Evolutionary conservation across 2,888 invertebrate species (phyloP).

Genomic region (Coleophora deauratella): DNA sequence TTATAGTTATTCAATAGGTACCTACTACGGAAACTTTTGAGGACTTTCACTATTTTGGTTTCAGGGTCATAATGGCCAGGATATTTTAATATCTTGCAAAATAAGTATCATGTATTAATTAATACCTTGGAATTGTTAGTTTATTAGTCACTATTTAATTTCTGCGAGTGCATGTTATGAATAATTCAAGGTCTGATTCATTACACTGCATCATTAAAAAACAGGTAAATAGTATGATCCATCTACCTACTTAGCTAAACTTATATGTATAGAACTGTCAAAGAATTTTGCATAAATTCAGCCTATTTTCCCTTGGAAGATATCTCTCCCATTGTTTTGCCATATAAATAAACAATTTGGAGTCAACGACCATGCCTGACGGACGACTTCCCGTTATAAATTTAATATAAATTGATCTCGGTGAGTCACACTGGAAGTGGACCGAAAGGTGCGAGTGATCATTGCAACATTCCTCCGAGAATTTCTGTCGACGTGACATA

Average conservation of each 20-base stretch:
- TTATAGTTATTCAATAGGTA: too few species aligned
- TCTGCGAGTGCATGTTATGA: neutral
- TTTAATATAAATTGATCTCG: constrained; percentile 38
- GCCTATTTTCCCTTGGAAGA: too few species aligned
- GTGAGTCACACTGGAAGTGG: constrained; percentile 42
- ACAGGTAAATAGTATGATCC: constrained; percentile 1
- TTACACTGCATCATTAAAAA: neutral
- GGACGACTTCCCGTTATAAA: constrained; percentile 62
- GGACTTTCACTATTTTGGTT: too few species aligned
- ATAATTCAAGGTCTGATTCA: constrained; percentile 1
- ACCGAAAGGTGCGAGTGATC: neutral
- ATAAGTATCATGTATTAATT: neutral
- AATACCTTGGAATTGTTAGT: too few species aligned
- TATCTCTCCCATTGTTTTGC: constrained; percentile 35
- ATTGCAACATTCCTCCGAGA: neutral
- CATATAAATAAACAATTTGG: constrained; percentile 26
- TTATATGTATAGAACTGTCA: too few species aligned
- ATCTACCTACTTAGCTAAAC: too few species aligned
- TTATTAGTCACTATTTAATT: too few species aligned
- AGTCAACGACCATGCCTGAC: constrained; percentile 61
- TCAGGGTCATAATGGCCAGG: too few species aligned
- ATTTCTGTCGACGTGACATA: constrained; percentile 27
- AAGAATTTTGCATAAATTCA: too few species aligned
- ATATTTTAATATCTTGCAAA: too few species aligned
- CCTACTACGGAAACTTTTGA: too few species aligned